Conservation (phyloP, 2,113 vertebrate species). For the Pelusios castaneus region DNA sequence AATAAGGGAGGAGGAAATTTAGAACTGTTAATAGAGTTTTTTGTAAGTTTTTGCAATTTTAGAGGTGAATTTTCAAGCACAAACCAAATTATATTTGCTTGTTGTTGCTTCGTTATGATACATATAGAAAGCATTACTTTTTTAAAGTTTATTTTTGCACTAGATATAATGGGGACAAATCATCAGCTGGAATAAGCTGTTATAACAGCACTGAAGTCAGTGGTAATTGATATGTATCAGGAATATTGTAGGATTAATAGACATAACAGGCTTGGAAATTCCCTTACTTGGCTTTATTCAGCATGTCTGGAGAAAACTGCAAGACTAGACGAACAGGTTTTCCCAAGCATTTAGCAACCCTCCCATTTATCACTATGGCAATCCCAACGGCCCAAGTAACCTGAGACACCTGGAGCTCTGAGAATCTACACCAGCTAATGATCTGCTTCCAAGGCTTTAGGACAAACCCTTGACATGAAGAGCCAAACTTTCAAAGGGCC, state of each 20-base stretch:
- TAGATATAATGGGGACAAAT: neutral
- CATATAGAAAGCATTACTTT: neutral
- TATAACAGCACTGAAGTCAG: neutral
- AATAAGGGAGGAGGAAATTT: neutral
- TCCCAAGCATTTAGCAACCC: no score
- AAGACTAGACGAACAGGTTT: no score
- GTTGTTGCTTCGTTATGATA: neutral
- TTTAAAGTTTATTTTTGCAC: neutral
- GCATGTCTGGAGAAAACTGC: no score
- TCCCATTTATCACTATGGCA: no score
- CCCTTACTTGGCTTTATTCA: no score
- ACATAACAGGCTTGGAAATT: no score
- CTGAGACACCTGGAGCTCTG: no score
- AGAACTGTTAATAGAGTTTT: neutral
- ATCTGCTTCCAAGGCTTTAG: neutral
- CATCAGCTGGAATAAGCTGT: neutral
- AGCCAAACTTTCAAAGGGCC: neutral
- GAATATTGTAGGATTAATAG: no score
- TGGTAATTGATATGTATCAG: no score
- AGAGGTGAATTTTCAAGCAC: neutral
- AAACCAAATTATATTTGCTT: neutral
- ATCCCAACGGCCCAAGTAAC: no score
- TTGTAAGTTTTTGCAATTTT: neutral
- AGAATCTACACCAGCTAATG: fast-evolving
- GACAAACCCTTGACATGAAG: neutral